Conservation (phyloP, 2,888 invertebrate genomes). For the Hemithea aestivaria region DNA sequence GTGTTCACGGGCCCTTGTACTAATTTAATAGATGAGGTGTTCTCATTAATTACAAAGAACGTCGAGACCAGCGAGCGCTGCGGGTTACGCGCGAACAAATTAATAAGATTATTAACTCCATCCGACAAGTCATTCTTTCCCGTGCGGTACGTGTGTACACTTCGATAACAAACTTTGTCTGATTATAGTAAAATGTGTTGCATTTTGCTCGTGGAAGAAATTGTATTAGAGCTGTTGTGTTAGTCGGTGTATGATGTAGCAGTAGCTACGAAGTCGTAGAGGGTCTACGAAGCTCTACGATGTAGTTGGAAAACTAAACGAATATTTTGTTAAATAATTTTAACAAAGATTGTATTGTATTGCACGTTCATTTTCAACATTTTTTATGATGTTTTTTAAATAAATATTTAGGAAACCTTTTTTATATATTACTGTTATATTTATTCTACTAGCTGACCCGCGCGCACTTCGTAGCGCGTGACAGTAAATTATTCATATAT, state of each 20-base stretch:
- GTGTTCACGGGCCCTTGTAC: conserved; percentile 67
- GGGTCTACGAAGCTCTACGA: not conserved
- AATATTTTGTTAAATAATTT: not conserved
- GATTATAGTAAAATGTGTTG: conserved; percentile 8
- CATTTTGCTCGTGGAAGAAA: conserved; percentile 5
- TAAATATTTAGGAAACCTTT: too few relatives aligned
- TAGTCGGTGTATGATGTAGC: conserved; percentile 3
- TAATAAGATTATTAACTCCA: conserved; percentile 76
- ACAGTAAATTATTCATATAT: too few relatives aligned
- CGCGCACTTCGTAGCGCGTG: too few relatives aligned
- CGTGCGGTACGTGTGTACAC: conserved; percentile 26
- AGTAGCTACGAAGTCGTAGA: conserved; percentile 5
- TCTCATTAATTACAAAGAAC: conserved; percentile 77
- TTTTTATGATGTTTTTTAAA: too few relatives aligned
- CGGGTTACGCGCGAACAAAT: conserved; percentile 67
- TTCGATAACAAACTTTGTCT: conserved; percentile 21
- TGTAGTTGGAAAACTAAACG: not conserved
- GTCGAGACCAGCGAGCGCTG: conserved; percentile 66
- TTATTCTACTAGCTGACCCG: too few relatives aligned
- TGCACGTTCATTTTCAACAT: too few relatives aligned
- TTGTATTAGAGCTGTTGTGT: not conserved
- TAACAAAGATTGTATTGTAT: too few relatives aligned
- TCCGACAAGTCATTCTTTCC: conserved; percentile 73
- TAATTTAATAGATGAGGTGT: conserved; percentile 79
- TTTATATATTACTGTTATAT: too few relatives aligned